These are phyloP conservation scores for Ostrea edulis DNA, from an alignment of 1,140 invertebrate genomes.

Conservation along the genomic window DNA sequence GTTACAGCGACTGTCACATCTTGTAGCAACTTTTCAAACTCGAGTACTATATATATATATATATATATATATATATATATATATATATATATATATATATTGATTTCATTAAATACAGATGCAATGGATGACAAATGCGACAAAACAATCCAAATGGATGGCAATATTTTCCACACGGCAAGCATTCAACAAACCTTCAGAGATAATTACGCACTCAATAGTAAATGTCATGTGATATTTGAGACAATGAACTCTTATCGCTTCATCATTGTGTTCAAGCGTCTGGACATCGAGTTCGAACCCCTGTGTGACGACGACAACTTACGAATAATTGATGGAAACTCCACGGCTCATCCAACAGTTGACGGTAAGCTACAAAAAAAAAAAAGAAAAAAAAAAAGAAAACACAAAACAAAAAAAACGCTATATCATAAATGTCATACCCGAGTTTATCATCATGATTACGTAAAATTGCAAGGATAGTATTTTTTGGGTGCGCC, in stretches of 20 bases:
- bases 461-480: too few species aligned
- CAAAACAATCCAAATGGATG: conserved; percentile 42
- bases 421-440: too few species aligned
- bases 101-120: neutral
- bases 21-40: too few species aligned
- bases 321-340: conserved; percentile 43
- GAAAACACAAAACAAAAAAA: too few species aligned
- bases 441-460: too few species aligned
- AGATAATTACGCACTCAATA: conserved; percentile 38
- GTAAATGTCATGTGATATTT: conserved; percentile 27
- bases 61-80: too few species aligned
- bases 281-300: conserved; percentile 46
- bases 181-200: conserved; percentile 24
- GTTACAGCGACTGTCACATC: too few species aligned
- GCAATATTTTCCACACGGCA: neutral
- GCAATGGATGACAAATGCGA: conserved; percentile 48
- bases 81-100: neutral
- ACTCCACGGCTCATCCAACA: conserved; percentile 31
- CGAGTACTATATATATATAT: too few species aligned
- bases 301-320: conserved; percentile 51
- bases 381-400: too few species aligned
- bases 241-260: conserved; percentile 15
- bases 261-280: conserved; percentile 46
- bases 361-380: conserved; percentile 31
- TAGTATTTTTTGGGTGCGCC: too few species aligned